Evolutionary conservation across 1,140 invertebrate genomes (phyloP), one percentile per base, ranked within the genome.

Genomic region (Oscheius sp.): DNA sequence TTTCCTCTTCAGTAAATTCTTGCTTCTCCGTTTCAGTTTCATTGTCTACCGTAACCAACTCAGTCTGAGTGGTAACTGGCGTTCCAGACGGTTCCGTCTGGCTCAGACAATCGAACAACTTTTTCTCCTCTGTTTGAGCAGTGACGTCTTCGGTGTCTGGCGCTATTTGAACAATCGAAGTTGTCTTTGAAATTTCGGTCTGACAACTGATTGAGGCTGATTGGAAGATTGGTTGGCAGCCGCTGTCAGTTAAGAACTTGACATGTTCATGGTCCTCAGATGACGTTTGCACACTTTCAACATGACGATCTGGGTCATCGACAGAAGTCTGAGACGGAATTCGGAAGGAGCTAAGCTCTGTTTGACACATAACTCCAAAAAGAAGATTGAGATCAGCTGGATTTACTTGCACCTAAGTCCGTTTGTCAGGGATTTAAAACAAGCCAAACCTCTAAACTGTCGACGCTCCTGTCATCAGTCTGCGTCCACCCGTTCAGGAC

Each of bases 21-120:
- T 45, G 28, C 65, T 67, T 46, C 42, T 67, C n/a, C 42, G 15
- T 23, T 1, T 67, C 20, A 10, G 65, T 46, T 15, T 65, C n/a
- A n/a, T 2, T 36, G 61, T 3, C 34, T 45, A 4, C n/a, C 18
- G 32, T 63, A 35, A 15, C 31, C 13, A 59, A 15, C 35, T 34
- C 61, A 35, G n/a, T 34, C 38, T 42, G 38, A n/a, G n/a, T n/a
- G n/a, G n/a, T n/a, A n/a, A n/a, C n/a, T n/a, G n/a, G n/a, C n/a
- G n/a, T n/a, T n/a, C n/a, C n/a, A n/a, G n/a, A n/a, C n/a, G n/a
- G n/a, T n/a, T n/a, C n/a, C n/a, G n/a, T n/a, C n/a, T n/a, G n/a
- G n/a, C n/a, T n/a, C n/a, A n/a, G n/a, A n/a, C n/a, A n/a, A n/a
- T n/a, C n/a, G n/a, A n/a, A n/a, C n/a, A n/a, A n/a, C n/a, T n/a